These are phyloP conservation scores for Slavum lentiscoides DNA, from an alignment of 2,888 invertebrate species.

Conservation along the genomic window DNA sequence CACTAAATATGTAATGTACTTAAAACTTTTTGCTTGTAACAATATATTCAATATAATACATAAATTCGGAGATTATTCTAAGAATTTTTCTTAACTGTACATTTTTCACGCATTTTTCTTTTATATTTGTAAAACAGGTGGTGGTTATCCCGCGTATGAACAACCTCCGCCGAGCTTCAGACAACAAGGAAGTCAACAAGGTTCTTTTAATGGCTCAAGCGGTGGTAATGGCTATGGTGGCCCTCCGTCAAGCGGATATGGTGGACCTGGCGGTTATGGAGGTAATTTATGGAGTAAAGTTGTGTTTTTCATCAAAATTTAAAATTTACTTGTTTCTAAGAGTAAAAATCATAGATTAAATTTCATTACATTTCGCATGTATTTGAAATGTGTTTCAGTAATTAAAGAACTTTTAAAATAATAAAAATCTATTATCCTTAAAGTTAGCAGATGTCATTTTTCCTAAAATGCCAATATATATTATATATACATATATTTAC, in stretches of 20 bases:
- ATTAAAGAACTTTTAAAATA: too few species aligned
- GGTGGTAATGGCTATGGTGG: constrained; percentile 46
- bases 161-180: constrained; percentile 48
- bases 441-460: background rate
- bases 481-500: too few species aligned
- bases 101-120: background rate
- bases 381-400: too few species aligned
- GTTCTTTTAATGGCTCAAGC: constrained; percentile 53
- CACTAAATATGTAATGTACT: too few species aligned
- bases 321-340: background rate
- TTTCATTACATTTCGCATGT: too few species aligned
- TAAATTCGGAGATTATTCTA: too few species aligned
- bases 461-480: background rate
- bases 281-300: constrained; percentile 22
- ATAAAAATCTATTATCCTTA: too few species aligned
- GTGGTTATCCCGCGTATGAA: constrained; percentile 45
- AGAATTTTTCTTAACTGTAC: too few species aligned
- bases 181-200: constrained; percentile 47
- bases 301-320: too few species aligned
- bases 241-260: constrained; percentile 51
- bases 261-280: constrained; percentile 46
- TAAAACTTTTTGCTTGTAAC: too few species aligned
- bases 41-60: too few species aligned
- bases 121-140: constrained; percentile 8
- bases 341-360: background rate